A percentile compares a stretch with the other conserved stretches of the same genome.
Conservation (phyloP, 92 coral and sea anemone genomes). For the Montipora capitata region DNA sequence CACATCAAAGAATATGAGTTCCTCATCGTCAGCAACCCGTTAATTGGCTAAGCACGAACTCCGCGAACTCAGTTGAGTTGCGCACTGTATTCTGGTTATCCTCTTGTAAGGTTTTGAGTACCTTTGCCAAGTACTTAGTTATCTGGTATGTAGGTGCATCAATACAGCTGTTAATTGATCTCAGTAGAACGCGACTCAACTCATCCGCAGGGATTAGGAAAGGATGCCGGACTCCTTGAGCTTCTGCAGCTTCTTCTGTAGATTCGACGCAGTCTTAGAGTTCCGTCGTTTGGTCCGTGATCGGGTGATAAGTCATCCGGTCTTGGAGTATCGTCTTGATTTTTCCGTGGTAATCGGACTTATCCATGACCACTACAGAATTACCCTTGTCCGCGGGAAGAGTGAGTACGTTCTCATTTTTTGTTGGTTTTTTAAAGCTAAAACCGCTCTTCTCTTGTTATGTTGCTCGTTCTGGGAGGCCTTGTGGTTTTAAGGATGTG, state of each 20-base stretch:
- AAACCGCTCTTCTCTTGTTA: background rate
- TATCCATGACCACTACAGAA: background rate
- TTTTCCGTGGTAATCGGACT: background rate
- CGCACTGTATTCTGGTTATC: no score
- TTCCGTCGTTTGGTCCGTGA: background rate
- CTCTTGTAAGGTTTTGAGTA: background rate
- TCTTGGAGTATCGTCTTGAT: conserved; percentile 7
- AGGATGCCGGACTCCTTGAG: background rate
- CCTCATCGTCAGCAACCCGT: background rate
- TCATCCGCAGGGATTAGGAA: background rate
- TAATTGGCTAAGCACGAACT: background rate
- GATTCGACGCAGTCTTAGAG: background rate
- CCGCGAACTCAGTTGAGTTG: background rate
- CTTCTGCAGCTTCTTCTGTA: background rate
- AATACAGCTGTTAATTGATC: no score
- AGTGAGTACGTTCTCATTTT: no score
- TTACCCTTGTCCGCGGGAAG: background rate
- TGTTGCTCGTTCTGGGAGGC: background rate
- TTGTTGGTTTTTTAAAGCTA: background rate
- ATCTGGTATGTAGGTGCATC: background rate
- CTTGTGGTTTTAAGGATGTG: no score
- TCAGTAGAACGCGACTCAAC: background rate
- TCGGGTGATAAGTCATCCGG: background rate
- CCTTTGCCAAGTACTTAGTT: background rate
- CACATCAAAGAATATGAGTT: background rate